These are phyloP conservation scores for Charina bottae DNA, from an alignment of 2,113 vertebrate species.

Conservation along the genomic window DNA sequence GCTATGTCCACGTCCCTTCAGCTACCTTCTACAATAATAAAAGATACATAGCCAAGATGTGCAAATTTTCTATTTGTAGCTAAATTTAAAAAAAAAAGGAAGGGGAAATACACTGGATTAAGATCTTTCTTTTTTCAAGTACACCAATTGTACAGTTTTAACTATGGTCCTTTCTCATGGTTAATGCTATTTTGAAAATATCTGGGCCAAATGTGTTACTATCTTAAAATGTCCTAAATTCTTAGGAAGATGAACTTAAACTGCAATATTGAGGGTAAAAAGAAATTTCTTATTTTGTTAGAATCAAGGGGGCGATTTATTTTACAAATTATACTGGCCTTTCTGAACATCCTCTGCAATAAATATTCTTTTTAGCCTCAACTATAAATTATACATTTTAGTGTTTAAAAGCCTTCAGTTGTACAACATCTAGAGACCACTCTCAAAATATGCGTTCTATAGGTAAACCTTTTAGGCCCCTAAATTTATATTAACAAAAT, in stretches of 20 bases:
- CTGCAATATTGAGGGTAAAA: constrained; percentile 63
- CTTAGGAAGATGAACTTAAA: constrained; percentile 56
- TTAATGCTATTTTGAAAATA: constrained; percentile 52
- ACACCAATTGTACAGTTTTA: constrained; percentile 71
- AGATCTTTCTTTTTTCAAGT: constrained; percentile 70
- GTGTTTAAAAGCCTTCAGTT: constrained; percentile 82
- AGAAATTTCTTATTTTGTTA: constrained; percentile 38
- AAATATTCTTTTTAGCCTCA: constrained; percentile 88
- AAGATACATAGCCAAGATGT: constrained; percentile 77
- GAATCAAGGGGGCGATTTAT: constrained; percentile 65
- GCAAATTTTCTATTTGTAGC: constrained; percentile 77
- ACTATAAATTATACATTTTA: constrained; percentile 88
- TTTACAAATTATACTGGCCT: constrained; percentile 85
- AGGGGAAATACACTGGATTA: constrained; percentile 62
- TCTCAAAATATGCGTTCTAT: constrained; percentile 70
- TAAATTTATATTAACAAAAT: constrained; percentile 63
- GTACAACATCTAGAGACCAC: constrained; percentile 74
- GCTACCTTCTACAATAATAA: constrained; percentile 73
- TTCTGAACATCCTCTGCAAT: constrained; percentile 80
- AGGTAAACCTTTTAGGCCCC: constrained; percentile 71
- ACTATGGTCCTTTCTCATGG: constrained; percentile 66
- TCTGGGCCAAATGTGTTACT: constrained; percentile 52
- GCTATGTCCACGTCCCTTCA: constrained; percentile 72
- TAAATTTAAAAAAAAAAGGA: constrained; percentile 47
- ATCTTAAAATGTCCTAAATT: constrained; percentile 51